phyloP scores from a whole-genome alignment of 2,797 vertebrate species.

The Valencia hispanica region DNA sequence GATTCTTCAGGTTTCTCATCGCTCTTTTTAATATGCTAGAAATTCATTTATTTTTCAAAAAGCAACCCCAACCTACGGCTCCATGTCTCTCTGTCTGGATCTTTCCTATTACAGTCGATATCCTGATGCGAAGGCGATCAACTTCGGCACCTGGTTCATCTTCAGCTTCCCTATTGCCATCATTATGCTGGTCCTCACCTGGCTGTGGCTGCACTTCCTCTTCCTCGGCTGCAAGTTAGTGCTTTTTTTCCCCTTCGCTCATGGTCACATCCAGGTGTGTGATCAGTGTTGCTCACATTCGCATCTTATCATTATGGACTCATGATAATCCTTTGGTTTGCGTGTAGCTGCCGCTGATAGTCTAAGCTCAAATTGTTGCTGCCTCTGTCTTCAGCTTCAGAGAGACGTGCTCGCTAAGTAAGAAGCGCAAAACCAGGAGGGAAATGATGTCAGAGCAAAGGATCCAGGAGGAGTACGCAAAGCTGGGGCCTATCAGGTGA shows the following conservation, averaged over 20 bases:
- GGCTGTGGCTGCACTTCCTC: conserved; percentile 97
- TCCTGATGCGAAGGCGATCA: conserved; percentile 92
- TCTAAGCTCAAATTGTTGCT: conserved; percentile 17
- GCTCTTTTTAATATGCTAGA: not conserved
- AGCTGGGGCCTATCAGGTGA: conserved; percentile 91
- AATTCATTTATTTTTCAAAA: not conserved
- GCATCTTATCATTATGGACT: conserved; percentile 47
- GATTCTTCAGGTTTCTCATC: no score
- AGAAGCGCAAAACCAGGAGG: conserved; percentile 93
- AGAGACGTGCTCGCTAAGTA: conserved; percentile 96
- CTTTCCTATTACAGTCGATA: conserved; percentile 86
- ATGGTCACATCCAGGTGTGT: conserved; percentile 7
- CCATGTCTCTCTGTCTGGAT: not conserved
- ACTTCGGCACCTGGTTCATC: conserved; percentile 99
- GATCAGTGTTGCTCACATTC: conserved; percentile 24
- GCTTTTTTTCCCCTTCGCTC: not conserved
- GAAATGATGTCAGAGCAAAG: conserved; percentile 93
- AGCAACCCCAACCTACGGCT: no score
- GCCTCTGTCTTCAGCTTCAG: conserved; percentile 84
- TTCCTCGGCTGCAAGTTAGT: conserved; percentile 98
- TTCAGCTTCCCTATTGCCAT: conserved; percentile 96
- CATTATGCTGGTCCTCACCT: conserved; percentile 94
- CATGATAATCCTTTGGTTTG: conserved; percentile 39
- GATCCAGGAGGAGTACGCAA: conserved; percentile 94
- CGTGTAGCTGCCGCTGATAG: not conserved